Base-by-base conservation (phyloP, 2,888 invertebrate species). In the Lutraria lutraria region DNA sequence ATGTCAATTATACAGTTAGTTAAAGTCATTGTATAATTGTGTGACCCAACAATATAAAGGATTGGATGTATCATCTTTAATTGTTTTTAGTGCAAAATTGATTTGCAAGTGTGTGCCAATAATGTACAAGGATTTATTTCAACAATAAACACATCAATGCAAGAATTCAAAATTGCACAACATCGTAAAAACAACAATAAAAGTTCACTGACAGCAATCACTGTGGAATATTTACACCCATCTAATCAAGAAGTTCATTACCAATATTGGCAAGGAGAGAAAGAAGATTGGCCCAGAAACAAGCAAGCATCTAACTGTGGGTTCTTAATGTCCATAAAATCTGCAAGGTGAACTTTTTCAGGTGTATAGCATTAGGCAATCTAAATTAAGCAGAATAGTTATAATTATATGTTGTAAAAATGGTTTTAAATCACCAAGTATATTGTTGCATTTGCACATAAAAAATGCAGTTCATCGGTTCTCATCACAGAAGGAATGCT, bases 151-250 rank as follows among this genome's bases (percentile, higher is more conserved):
- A 31, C 76, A 34, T 34, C 76, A 76, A 16, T 76, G 76, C 34
- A 76, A 76, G 31, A 76, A 19, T 34, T 76, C 76, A 31, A 76
- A 76, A 34, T 76, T 34, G 34, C 76, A 76, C 76, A 34, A 76
- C 76, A 76, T 76, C 76, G 34, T 76, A 34, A 76, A 76, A 76
- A 34, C 6, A 76, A 76, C 76, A 76, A 76, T 76, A 76, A 76
- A 76, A 76, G 31, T 76, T 76, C 31, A 76, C 31, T 31, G 25
- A 25, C 25, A 68, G 25, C 63, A 68, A 68, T 68, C 63, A 68
- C n/a, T 0, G 63, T 25, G 63, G n/a, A 25, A 25, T 68, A 25
- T 68, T n/a, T 68, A 68, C 63, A 68, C 63, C 63, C 25, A 34
- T 76, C 76, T 76, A 76, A 34, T 76, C 31, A 34, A 31, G 76